Base-by-base conservation (phyloP, 2,797 vertebrate genomes). In the Eospalax fontanierii region DNA sequence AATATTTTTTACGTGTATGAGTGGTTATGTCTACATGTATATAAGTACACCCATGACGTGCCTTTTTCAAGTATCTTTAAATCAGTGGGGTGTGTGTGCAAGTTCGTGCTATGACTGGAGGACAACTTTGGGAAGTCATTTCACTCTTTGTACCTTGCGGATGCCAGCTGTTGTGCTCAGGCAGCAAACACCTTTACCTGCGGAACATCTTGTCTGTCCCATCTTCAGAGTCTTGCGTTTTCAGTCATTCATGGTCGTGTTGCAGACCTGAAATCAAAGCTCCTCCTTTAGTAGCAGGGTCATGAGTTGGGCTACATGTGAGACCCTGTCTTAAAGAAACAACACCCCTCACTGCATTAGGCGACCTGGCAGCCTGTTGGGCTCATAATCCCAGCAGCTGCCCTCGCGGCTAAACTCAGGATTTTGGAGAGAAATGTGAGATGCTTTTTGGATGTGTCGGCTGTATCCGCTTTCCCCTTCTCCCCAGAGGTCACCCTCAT, bases 341-440 rank as follows among this genome's bases (percentile, higher is more conserved):
- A 40, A 68, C 33, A 73, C n/a, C 18, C 24, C 54, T 63, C 12
- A 7, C 18, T 40, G 24, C 61, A 43, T 35, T 22, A 65, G 73
- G 57, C 70, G 33, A 7, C 57, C 61, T 5, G 73, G 6, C 86
- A 76, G 73, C 70, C 71, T 50, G 21, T 76, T 76, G 61, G 73
- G 22, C 59, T 50, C 74, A 66, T 88, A 88, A 66, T 66, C 74
- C 59, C 19, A 26, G 33, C 73, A 88, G 86, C 86, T 88, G 86
- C 74, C 71, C 86, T 50, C 73, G 35, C 3, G 40, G 86, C 86
- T 88, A 74, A 76, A 63, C 40, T n/a, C 38, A 12, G 74, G 87
- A 19, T 88, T 88, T 66, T 35, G 40, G 43, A 88, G 61, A 78
- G 87, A 78, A 78, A 88, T 4, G 2, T 66, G 59, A 88, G 87